Conservation (phyloP, 2,113 vertebrate species). For the Stigmatopora argus region DNA sequence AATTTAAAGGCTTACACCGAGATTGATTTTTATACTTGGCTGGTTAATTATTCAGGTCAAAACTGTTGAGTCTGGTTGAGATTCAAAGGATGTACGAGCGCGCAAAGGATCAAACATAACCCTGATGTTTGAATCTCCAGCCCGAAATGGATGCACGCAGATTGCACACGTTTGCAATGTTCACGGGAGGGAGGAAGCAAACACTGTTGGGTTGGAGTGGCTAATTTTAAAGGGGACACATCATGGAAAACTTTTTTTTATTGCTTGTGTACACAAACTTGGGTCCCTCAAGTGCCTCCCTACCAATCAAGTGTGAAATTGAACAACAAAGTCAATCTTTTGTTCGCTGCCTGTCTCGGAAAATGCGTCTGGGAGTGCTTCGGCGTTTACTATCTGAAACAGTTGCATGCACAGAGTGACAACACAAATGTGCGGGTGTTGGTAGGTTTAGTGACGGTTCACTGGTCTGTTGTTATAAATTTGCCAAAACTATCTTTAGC, state of each 20-base stretch:
- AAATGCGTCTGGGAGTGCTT: neutral
- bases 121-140: neutral
- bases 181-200: neutral
- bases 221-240: neutral
- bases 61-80: conserved; percentile 50
- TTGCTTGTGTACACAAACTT: neutral
- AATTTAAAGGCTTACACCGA: conserved; percentile 39
- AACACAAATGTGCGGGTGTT: too few species aligned
- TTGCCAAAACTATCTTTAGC: too few species aligned
- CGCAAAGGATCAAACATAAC: conserved; percentile 2
- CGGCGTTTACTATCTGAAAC: neutral
- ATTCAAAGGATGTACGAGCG: conserved; percentile 21
- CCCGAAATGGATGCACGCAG: neutral
- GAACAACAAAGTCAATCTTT: neutral
- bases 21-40: conserved; percentile 46
- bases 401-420: too few species aligned
- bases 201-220: neutral
- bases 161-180: neutral
- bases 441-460: too few species aligned
- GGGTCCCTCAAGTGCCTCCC: neutral
- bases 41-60: conserved; percentile 50
- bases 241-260: neutral
- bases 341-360: neutral
- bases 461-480: too few species aligned
- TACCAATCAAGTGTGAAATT: conserved; percentile 1